A percentile compares a stretch with the other conserved stretches of the same genome.
Evolutionary conservation across 2,113 vertebrate genomes (phyloP).

Genomic region (Ciconia maguari): DNA sequence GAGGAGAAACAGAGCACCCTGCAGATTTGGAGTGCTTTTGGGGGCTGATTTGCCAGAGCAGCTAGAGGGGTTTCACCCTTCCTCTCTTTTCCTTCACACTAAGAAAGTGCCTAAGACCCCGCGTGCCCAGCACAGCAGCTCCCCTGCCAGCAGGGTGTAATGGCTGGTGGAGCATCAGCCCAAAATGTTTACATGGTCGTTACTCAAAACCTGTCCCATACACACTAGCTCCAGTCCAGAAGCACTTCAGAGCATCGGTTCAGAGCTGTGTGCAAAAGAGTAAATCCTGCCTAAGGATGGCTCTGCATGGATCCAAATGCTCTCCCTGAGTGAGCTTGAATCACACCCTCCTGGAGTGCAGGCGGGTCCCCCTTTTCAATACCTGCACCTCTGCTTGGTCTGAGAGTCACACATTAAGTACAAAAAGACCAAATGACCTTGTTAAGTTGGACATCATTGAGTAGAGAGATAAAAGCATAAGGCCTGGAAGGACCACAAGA

Average conservation of each 20-base stretch:
- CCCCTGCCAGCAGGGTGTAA: background rate
- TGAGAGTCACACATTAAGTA: background rate
- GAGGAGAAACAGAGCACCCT: background rate
- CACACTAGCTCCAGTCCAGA: background rate
- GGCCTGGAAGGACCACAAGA: background rate
- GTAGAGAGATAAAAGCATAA: background rate
- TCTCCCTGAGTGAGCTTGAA: background rate
- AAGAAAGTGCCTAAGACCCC: background rate
- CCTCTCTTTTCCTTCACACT: background rate
- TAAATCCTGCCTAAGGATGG: background rate
- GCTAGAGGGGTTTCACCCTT: background rate
- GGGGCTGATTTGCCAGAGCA: background rate
- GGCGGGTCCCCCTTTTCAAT: background rate
- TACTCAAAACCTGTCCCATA: background rate
- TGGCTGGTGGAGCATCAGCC: background rate
- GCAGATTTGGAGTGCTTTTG: background rate
- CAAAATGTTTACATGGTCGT: fast-evolving
- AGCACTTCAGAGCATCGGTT: background rate
- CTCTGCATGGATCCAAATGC: background rate
- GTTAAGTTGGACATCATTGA: background rate
- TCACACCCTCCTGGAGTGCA: background rate
- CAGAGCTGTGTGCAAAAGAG: background rate
- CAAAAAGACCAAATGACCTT: background rate
- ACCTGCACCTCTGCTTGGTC: background rate
- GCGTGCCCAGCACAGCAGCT: fast-evolving